Conservation (phyloP, 2,797 vertebrate genomes). For the Rhynchonycteris naso region DNA sequence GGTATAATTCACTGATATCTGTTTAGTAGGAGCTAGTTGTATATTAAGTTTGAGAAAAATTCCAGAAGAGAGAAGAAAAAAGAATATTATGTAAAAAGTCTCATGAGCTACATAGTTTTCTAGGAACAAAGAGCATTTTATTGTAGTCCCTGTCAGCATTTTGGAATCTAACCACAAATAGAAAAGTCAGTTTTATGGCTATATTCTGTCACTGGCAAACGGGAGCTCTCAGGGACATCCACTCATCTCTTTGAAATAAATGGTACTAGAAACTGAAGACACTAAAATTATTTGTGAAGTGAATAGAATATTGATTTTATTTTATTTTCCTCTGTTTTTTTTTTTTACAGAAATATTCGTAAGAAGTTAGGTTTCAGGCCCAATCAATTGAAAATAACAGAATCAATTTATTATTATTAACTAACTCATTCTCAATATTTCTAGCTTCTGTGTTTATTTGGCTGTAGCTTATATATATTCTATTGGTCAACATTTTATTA, state of each 20-base stretch:
- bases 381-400: slow-evolving; percentile 64
- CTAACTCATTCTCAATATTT: slow-evolving; percentile 47
- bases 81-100: slow-evolving; percentile 22
- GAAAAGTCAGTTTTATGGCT: slow-evolving; percentile 54
- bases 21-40: neutral
- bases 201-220: slow-evolving; percentile 63
- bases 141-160: slow-evolving; percentile 65
- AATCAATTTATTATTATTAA: slow-evolving; percentile 68
- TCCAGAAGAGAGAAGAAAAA: slow-evolving; percentile 22
- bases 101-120: slow-evolving; percentile 17
- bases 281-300: slow-evolving; percentile 70
- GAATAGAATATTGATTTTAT: slow-evolving; percentile 73
- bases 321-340: slow-evolving; percentile 57
- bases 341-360: slow-evolving; percentile 67
- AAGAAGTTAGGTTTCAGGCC: slow-evolving; percentile 48
- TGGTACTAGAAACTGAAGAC: slow-evolving; percentile 55
- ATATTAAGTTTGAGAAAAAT: slow-evolving; percentile 58
- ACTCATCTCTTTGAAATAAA: slow-evolving; percentile 66
- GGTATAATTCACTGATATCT: slow-evolving; percentile 1
- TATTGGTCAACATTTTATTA: slow-evolving; percentile 35
- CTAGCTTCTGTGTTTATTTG: slow-evolving; percentile 24
- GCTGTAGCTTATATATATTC: neutral
- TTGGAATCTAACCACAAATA: slow-evolving; percentile 65
- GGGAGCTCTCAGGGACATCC: slow-evolving; percentile 49
- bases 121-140: slow-evolving; percentile 66